phyloP scores from a whole-genome alignment of 2,113 vertebrate species.

The Cololabis saira region DNA sequence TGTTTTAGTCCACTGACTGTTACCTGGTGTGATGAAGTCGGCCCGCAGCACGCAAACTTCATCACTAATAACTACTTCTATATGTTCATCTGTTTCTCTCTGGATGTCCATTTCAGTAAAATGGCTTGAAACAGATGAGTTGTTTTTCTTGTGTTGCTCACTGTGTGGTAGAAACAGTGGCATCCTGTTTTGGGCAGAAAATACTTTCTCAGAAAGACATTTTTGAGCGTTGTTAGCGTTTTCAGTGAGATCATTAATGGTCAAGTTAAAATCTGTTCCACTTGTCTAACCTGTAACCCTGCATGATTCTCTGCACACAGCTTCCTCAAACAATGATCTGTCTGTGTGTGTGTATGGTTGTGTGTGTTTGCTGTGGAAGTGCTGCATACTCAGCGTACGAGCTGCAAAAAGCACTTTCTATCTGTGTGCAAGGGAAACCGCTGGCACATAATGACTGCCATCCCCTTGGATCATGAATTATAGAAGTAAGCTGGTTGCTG shows the following conservation, averaged over 20 bases:
- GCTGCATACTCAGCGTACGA: slow-evolving; percentile 37
- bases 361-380: slow-evolving; percentile 51
- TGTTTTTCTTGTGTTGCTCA: slow-evolving; percentile 14
- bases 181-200: slow-evolving; percentile 3
- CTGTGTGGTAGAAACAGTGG: slow-evolving; percentile 2
- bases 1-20: slow-evolving; percentile 60
- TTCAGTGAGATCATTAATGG: slow-evolving; percentile 14
- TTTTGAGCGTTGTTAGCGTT: slow-evolving; percentile 13
- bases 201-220: background rate
- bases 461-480: slow-evolving; percentile 66
- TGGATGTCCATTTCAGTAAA: slow-evolving; percentile 39
- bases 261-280: slow-evolving; percentile 40
- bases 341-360: slow-evolving; percentile 48
- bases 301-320: slow-evolving; percentile 72
- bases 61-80: slow-evolving; percentile 35
- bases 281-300: slow-evolving; percentile 63
- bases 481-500: slow-evolving; percentile 61
- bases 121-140: slow-evolving; percentile 53
- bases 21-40: slow-evolving; percentile 42
- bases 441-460: slow-evolving; percentile 34
- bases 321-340: slow-evolving; percentile 51
- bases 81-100: slow-evolving; percentile 62
- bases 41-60: slow-evolving; percentile 19
- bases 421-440: slow-evolving; percentile 35
- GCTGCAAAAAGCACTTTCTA: slow-evolving; percentile 54